A percentile compares a stretch with the other conserved stretches of the same genome.
Conservation (phyloP, 2,113 vertebrate genomes). For the Cardinalis cardinalis region DNA sequence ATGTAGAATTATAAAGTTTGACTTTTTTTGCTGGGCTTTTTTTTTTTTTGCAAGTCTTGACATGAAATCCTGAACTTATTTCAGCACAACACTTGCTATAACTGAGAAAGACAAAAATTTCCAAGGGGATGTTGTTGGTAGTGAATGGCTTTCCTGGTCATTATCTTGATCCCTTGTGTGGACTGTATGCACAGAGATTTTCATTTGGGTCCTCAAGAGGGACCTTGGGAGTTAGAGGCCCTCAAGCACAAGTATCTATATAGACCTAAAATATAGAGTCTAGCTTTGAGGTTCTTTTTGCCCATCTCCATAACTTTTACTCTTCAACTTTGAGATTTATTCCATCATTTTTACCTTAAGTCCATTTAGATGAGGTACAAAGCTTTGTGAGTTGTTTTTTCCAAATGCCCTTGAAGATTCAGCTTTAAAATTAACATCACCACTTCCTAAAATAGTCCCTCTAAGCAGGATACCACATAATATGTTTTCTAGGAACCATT, state of each 20-base stretch:
- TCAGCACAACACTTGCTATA: background rate
- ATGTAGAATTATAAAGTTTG: background rate
- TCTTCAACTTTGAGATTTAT: background rate
- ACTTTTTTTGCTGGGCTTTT: background rate
- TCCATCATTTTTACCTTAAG: background rate
- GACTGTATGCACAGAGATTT: background rate
- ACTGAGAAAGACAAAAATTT: background rate
- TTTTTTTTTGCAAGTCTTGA: background rate
- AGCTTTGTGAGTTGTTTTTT: background rate
- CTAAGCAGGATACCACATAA: background rate
- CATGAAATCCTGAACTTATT: background rate
- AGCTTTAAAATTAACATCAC: background rate
- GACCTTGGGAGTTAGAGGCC: background rate
- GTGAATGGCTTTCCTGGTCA: background rate
- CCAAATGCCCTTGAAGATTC: background rate
- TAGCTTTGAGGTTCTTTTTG: background rate
- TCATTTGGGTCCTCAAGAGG: background rate
- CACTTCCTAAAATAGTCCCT: background rate
- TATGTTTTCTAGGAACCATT: background rate
- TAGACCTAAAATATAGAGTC: background rate
- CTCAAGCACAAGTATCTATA: background rate
- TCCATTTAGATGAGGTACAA: background rate
- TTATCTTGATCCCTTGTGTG: rapidly evolving
- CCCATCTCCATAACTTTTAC: background rate
- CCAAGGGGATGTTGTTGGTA: background rate